Base-by-base conservation (phyloP, 2,797 vertebrate genomes). In the Rhyacichthys aspro region DNA sequence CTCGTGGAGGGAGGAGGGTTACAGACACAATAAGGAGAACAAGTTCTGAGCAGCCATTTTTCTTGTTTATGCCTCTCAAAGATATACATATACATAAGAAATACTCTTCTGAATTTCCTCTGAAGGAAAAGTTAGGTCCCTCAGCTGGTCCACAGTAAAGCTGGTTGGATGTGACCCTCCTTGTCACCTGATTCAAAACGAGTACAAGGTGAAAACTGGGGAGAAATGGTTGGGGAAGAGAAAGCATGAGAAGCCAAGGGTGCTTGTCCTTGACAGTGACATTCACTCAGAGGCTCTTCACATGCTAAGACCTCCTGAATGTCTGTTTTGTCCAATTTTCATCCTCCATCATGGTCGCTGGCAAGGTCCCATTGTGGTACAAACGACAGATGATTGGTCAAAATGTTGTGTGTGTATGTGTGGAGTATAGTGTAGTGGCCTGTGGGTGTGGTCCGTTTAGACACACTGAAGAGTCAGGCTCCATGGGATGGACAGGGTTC, bases 231-330 rank as follows among this genome's bases (percentile, higher is more conserved):
- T 18, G 23, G 23, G 7, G 10, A 8, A 43, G 64, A 32, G 1
- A 50, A 8, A 46, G 32, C 53, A 52, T 49, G 55, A 9, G 1
- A 23, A 11, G 46, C 41, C 11, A 28, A 18, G 63, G 63, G 67
- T 59, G 59, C 23, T 7, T 39, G 59, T 70, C 68, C 59, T 62
- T 34, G 37, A 65, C 76, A 81, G 3, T 17, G 34, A 37, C 76
- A 55, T 79, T 79, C 79, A 85, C 79, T 80, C 76, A 66, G 70
- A 75, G 63, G 57, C 64, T 69, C 71, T 71, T 82, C 67, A 76
- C 71, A 72, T 78, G 74, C 84, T 46, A 45, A 62, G 57, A 48
- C 60, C 37, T 49, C 57, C 65, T 9, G 38, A 53, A 53, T 6
- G 50, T 32, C 12, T 39, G 66, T 42, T 43, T 17, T 38, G 9